These are phyloP conservation scores for Craseonycteris thonglongyai DNA, from an alignment of 2,113 vertebrate species.

Conservation along the genomic window DNA sequence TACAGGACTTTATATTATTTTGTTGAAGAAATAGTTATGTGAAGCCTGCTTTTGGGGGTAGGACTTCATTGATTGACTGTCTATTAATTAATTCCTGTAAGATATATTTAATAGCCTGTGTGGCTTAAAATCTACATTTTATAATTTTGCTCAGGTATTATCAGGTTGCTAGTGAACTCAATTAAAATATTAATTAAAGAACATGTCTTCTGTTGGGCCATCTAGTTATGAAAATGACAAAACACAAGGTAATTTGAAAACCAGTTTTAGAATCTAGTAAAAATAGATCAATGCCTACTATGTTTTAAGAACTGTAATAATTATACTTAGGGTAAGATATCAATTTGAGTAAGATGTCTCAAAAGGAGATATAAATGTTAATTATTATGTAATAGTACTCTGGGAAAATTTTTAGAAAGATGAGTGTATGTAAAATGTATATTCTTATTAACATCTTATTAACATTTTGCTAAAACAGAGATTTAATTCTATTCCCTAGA, in stretches of 20 bases:
- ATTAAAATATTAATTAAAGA: neutral
- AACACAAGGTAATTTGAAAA: neutral
- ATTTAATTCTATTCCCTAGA: neutral
- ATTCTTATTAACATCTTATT: neutral
- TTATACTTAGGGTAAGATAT: neutral
- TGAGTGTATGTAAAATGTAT: neutral
- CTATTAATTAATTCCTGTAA: neutral
- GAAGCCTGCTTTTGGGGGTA: neutral
- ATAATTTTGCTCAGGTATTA: neutral
- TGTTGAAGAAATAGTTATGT: neutral
- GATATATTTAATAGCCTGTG: neutral
- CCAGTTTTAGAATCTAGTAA: neutral
- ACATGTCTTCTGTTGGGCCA: neutral
- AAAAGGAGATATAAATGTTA: neutral
- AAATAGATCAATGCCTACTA: neutral
- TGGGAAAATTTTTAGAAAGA: neutral
- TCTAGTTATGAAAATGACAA: neutral
- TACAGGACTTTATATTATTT: neutral
- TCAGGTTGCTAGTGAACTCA: neutral
- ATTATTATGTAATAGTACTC: neutral
- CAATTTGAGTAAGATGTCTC: neutral
- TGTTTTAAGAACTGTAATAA: neutral
- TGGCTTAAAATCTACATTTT: neutral
- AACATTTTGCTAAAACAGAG: neutral
- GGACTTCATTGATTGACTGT: neutral